Evolutionary conservation across 2,113 vertebrate species (phyloP), one percentile per base, ranked within the genome.

Genomic region (Nesospiza acunhae): DNA sequence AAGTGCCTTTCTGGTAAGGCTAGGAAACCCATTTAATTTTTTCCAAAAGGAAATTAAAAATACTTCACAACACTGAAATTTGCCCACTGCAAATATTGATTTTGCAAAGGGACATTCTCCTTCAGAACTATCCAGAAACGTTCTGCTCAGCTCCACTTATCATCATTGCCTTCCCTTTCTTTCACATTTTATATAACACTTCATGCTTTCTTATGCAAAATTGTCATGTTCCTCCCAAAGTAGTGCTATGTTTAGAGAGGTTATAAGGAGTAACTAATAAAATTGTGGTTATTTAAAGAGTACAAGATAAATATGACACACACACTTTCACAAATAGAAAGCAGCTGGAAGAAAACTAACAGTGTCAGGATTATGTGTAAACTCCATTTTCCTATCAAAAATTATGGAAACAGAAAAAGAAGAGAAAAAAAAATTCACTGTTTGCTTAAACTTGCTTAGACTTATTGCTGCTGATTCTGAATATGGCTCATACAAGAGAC

Each of bases 271-370:
- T 42, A 49, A 87, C 66, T 87, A 93, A 94, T 88, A 74, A 88
- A 93, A 94, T 23, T 62, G 73, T 30, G 58, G 68, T 89, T 96
- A 89, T 96, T 93, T 95, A 94, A 92, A 89, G 80, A 84, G 73
- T 8, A 90, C 60, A 58, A 93, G 81, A 94, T 86, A 94, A 92
- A 92, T 89, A 33, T 27, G 90, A 92, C 69, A 96, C 74, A 84
- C 16, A 15, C 13, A 0, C 28, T 74, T 23, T 6, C 44, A 47
- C 87, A 94, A 90, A 96, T 78, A 84, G 68, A 88, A 95, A 93
- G 83, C 96, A 96, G 85, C 92, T 93, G 96, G 90, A 93, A 76
- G 94, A 76, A 63, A 23, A 90, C 63, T 80, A 74, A 85, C 74
- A 80, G 55, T 50, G 78, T 88, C 89, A 77, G 69, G 72, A 52